Conservation (phyloP, 2,113 vertebrate species). For the Bagarius yarrelli region DNA sequence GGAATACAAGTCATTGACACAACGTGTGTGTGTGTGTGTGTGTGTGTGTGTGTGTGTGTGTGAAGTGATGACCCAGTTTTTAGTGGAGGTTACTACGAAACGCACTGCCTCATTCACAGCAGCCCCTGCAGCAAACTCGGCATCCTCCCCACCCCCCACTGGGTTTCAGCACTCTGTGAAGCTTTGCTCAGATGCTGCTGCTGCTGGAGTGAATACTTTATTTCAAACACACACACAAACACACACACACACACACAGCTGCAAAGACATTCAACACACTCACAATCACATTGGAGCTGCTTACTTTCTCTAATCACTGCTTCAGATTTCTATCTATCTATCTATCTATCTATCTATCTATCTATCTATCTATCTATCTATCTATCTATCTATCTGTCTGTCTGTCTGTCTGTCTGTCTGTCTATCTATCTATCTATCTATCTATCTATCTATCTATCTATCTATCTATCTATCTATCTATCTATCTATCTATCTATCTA, state of each 20-base stretch:
- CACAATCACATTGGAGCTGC: too few relatives aligned
- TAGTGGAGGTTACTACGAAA: conserved; percentile 41
- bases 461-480: too few relatives aligned
- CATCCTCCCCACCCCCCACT: conserved; percentile 34
- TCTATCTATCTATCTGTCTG: too few relatives aligned
- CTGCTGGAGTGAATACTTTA: conserved; percentile 2
- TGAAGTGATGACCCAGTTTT: conserved; percentile 51
- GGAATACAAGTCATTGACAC: conserved; percentile 24
- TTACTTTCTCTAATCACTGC: too few relatives aligned
- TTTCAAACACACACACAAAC: neutral
- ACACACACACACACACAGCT: neutral
- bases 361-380: too few relatives aligned
- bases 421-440: too few relatives aligned
- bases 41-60: conserved; percentile 4
- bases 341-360: too few relatives aligned
- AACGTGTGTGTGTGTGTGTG: conserved; percentile 8
- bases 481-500: too few relatives aligned
- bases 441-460: too few relatives aligned
- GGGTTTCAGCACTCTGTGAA: conserved; percentile 25
- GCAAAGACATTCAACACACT: neutral
- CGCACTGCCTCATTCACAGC: conserved; percentile 40
- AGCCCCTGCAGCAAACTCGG: conserved; percentile 34
- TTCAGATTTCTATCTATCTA: too few relatives aligned
- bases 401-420: too few relatives aligned
- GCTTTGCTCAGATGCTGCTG: conserved; percentile 26